These are phyloP conservation scores for Sarcophaga carnaria DNA, from an alignment of 2,888 invertebrate genomes.

Conservation along the genomic window DNA sequence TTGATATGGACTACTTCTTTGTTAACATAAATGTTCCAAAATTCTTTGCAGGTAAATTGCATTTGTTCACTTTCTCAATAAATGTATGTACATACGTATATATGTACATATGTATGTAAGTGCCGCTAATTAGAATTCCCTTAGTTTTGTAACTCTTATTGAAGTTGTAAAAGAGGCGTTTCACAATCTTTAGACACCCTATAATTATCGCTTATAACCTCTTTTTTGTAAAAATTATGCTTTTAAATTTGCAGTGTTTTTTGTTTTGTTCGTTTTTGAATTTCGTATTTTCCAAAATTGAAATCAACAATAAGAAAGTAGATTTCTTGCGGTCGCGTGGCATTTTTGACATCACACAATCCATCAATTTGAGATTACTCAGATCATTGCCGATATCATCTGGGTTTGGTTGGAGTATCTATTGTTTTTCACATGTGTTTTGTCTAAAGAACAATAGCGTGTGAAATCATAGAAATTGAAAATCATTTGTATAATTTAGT, in stretches of 20 bases:
- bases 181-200: conserved; percentile 77
- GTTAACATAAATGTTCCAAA: conserved; percentile 14
- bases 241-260: conserved; percentile 48
- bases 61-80: conserved; percentile 18
- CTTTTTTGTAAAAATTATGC: conserved; percentile 52
- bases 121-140: conserved; percentile 68
- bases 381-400: conserved; percentile 62
- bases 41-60: conserved; percentile 38
- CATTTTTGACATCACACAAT: conserved; percentile 75
- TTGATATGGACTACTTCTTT: conserved; percentile 76
- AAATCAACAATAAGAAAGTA: background rate
- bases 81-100: background rate
- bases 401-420: background rate
- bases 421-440: conserved; percentile 52
- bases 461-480: conserved; percentile 73
- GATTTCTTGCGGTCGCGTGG: conserved; percentile 79
- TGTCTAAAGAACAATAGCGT: conserved; percentile 69
- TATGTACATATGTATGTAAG: conserved; percentile 16
- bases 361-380: conserved; percentile 72
- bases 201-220: conserved; percentile 73
- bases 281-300: conserved; percentile 54
- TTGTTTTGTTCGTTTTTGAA: conserved; percentile 18
- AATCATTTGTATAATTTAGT: conserved; percentile 81
- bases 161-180: conserved; percentile 73
- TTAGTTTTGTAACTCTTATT: conserved; percentile 17